Evolutionary conservation across 1,140 invertebrate species (phyloP).

Genomic region (Drosophila simulans): DNA sequence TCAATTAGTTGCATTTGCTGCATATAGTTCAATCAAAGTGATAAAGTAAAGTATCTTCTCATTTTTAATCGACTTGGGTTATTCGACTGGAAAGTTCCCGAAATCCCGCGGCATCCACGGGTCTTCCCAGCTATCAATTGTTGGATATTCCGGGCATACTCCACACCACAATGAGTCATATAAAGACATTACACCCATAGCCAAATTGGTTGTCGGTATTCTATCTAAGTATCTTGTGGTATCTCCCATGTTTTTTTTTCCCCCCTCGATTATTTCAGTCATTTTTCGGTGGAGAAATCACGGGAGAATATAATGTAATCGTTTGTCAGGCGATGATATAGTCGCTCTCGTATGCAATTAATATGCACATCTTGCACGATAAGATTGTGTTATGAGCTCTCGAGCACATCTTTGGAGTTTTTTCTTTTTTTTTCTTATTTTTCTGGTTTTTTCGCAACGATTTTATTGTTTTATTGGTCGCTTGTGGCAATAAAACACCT

Average conservation of each 20-base stretch:
- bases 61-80: neutral
- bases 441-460: neutral
- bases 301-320: constrained; percentile 25
- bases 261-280: neutral
- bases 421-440: constrained; percentile 14
- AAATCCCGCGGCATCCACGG: neutral
- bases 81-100: constrained; percentile 7
- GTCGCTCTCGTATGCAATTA: constrained; percentile 26
- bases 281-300: constrained; percentile 3
- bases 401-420: neutral
- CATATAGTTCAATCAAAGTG: too few species aligned
- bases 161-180: constrained; percentile 4
- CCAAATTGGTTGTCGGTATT: constrained; percentile 15
- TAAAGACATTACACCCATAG: neutral
- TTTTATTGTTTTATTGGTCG: constrained; percentile 16
- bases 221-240: constrained; percentile 20
- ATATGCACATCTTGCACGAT: constrained; percentile 45
- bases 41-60: neutral
- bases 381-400: constrained; percentile 20
- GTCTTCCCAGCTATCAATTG: constrained; percentile 1
- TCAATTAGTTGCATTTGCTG: too few species aligned
- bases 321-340: constrained; percentile 19
- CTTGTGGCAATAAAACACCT: constrained; percentile 5
- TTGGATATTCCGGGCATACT: neutral
- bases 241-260: constrained; percentile 19